These are phyloP conservation scores for Plestiodon gilberti DNA, from an alignment of 2,113 vertebrate species.

Conservation along the genomic window DNA sequence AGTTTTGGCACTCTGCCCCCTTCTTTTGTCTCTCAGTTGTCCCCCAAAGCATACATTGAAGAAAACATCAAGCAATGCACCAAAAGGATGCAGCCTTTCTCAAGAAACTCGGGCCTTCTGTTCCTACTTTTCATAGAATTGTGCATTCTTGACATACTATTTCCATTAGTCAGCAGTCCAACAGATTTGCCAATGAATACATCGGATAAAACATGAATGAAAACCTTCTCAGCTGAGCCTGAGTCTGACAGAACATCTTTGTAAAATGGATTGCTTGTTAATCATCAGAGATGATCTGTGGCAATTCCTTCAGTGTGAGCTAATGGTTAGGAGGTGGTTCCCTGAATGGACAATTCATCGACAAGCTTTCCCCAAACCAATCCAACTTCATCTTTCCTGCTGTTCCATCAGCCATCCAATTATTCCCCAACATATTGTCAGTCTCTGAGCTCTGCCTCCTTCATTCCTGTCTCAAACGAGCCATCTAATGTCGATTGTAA, in stretches of 20 bases:
- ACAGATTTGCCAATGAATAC: neutral
- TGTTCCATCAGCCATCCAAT: neutral
- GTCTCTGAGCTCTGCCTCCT: neutral
- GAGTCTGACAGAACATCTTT: neutral
- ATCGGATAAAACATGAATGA: neutral
- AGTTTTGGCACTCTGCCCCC: neutral
- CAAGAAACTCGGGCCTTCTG: neutral
- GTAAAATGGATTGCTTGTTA: neutral
- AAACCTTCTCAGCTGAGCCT: neutral
- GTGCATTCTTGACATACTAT: neutral
- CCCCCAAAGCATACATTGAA: neutral
- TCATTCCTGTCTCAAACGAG: neutral
- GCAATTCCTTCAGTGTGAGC: neutral
- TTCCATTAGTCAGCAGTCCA: neutral
- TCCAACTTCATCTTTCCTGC: neutral
- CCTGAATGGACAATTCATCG: neutral
- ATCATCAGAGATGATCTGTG: neutral
- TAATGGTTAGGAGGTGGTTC: neutral
- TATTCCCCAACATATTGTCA: neutral
- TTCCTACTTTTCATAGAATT: neutral
- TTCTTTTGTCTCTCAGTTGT: neutral
- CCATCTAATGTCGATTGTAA: neutral
- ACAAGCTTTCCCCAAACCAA: neutral
- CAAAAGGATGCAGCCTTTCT: neutral
- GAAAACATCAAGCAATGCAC: too few relatives aligned